Conservation (phyloP, 2,888 invertebrate genomes). For the Schizaphis graminum region DNA sequence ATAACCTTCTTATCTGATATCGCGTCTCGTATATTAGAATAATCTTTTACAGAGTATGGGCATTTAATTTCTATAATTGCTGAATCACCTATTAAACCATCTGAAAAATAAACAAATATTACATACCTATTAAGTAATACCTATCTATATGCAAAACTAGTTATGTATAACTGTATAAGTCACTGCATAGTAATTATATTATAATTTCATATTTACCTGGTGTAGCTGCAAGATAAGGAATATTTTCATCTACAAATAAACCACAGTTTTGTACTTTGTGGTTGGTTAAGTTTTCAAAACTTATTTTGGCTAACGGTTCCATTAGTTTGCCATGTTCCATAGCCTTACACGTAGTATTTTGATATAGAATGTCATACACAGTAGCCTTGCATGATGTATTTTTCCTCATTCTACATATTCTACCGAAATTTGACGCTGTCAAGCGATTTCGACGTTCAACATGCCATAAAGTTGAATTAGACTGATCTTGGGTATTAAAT, state of each 20-base stretch:
- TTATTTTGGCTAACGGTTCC: neutral
- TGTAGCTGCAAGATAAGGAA: slow-evolving; percentile 17
- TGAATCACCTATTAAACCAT: slow-evolving; percentile 19
- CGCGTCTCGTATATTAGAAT: slow-evolving; percentile 29
- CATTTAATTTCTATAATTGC: neutral
- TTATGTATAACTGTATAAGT: slow-evolving; percentile 8
- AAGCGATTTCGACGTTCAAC: too few species aligned
- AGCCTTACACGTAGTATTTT: neutral
- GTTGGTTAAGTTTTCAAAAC: neutral
- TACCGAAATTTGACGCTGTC: slow-evolving; percentile 26
- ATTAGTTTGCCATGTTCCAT: slow-evolving; percentile 13
- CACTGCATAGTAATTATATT: neutral
- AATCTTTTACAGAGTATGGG: neutral
- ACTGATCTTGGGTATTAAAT: too few species aligned
- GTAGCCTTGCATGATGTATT: neutral
- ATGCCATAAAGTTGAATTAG: too few species aligned
- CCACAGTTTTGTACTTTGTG: slow-evolving; percentile 1
- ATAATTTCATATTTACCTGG: slow-evolving; percentile 30
- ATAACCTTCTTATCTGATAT: slow-evolving; percentile 28
- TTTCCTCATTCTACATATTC: slow-evolving; percentile 7
- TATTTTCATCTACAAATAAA: slow-evolving; percentile 16
- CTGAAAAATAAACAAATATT: slow-evolving; percentile 27
- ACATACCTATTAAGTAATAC: neutral
- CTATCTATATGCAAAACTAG: neutral
- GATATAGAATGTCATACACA: neutral